Base-by-base conservation (phyloP, 1,140 invertebrate genomes). In the Temnothorax nylanderi region DNA sequence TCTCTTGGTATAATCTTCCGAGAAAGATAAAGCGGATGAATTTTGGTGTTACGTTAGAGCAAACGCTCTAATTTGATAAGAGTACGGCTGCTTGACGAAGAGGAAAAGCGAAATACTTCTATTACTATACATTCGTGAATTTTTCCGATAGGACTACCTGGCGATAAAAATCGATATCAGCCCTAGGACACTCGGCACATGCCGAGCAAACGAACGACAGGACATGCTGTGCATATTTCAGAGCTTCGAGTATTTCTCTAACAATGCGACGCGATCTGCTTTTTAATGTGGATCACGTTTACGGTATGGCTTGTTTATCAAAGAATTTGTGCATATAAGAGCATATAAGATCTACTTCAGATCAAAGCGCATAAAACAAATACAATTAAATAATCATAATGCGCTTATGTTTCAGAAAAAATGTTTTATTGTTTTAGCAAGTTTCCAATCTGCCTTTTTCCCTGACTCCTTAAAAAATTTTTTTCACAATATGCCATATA, bases 151-250 rank as follows among this genome's bases (percentile, higher is more conserved):
- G 86, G 47, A 56, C 69, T 86, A 86, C 75, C 41, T 71, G 21
- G 47, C 18, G 71, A 90, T 86, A 72, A 89, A 89, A 90, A 89
- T 90, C 85, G 87, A 90, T 90, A 87, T 60, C 21, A 44, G 67
- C 71, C 65, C 18, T 16, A 37, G 69, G 49, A 82, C 49, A 76
- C 81, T 78, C n/a, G 34, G 88, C 69, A 86, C 88, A 88, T 85
- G 88, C 78, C 88, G 81, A 65, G 82, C 88, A 89, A 90, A 90
- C 89, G 89, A 75, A 78, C 89, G 58, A 87, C 49, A 58, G 75
- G 32, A 90, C 88, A 82, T 51, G 80, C 21, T 49, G 32, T 67
- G 75, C 80, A 85, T 89, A 85, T 89, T 85, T 89, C 88, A 85
- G 65, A 87, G 74, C 37, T 44, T 26, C 49, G 74, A 69, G 65